Evolutionary conservation across 2,797 vertebrate species (phyloP), one percentile per base, ranked within the genome.

Genomic region (Borostomias antarcticus): DNA sequence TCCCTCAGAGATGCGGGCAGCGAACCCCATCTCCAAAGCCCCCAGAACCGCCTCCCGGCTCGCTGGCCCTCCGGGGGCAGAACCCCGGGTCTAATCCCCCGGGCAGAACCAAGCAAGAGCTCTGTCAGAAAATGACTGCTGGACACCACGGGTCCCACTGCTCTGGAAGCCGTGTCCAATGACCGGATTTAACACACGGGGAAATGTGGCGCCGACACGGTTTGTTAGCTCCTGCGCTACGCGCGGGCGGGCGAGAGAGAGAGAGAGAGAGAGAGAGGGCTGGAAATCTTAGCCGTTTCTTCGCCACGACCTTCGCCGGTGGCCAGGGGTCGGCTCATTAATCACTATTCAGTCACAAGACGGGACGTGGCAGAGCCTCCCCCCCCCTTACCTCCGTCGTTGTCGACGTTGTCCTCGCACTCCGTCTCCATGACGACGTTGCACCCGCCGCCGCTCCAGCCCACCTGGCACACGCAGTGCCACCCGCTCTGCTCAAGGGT

Each of bases 401-500:
- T 96, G 83, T 96, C 94, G 72, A 88, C 79, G 80, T 88, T 93
- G 86, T 96, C 94, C 33, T 89, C 90, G 78, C 94, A 96, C 78
- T 91, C 85, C 85, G 94, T 95, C 84, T 96, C 94, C 94, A 95
- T 96, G 85, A 94, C 91, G 58, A 95, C 59, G 2, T 91, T 94
- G 76, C 94, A 96, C 43, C 94, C 94, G 0, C 83, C 80, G 37
- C 94, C 94, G 53, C 93, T 95, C 94, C 94, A 96, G 74, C 94
- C 94, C 37, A 93, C 88, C 74, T 95, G 94, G 80, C 94, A 96
- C 52, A 94, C 91, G 78, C 94, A 96, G 72, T 94, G 93, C 94
- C 94, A 96, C 17, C 94, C 94, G 23, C 93, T 94, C 86, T 95
- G 94, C 81, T 94, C 94, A 58, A 95, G 90, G n/a, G 93, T 94